Evolutionary conservation across 35 echinoderm and acorn worm genomes (phyloP).

Genomic region (Apostichopus parvimensis): DNA sequence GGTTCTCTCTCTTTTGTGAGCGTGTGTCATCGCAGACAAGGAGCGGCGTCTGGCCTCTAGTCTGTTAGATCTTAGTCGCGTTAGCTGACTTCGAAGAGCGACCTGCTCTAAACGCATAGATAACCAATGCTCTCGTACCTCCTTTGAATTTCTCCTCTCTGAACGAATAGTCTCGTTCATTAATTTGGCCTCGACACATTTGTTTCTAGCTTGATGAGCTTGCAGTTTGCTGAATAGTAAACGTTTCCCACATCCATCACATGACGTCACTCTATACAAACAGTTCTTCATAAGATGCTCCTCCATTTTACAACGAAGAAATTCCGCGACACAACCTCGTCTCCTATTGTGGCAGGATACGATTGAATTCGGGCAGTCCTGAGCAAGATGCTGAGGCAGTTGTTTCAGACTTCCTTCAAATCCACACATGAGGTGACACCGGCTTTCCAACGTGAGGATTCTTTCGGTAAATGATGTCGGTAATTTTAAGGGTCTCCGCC

Average conservation of each 20-base stretch:
- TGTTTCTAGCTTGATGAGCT: conserved; percentile 38
- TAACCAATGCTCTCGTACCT: conserved; percentile 25
- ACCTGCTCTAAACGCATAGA: neutral
- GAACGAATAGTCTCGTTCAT: conserved; percentile 36
- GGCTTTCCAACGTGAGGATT: neutral
- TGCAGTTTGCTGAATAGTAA: neutral
- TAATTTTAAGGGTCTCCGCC: neutral
- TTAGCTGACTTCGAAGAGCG: conserved; percentile 19
- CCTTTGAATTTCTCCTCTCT: conserved; percentile 12
- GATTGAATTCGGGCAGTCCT: conserved; percentile 1
- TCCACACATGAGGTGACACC: conserved; percentile 30
- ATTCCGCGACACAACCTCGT: neutral
- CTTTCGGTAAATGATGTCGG: neutral
- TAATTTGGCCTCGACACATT: conserved; percentile 11
- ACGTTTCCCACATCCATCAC: conserved; percentile 31
- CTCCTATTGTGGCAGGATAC: conserved; percentile 21
- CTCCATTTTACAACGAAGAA: neutral
- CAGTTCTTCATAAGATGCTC: neutral
- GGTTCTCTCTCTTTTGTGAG: neutral
- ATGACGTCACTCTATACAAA: conserved; percentile 26
- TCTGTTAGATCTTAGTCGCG: neutral
- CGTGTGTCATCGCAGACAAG: neutral
- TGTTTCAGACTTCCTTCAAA: conserved; percentile 9
- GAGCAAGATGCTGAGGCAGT: neutral
- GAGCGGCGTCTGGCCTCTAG: neutral